phyloP scores from a whole-genome alignment of 2,888 invertebrate genomes.

The Pilophorus perplexus region DNA sequence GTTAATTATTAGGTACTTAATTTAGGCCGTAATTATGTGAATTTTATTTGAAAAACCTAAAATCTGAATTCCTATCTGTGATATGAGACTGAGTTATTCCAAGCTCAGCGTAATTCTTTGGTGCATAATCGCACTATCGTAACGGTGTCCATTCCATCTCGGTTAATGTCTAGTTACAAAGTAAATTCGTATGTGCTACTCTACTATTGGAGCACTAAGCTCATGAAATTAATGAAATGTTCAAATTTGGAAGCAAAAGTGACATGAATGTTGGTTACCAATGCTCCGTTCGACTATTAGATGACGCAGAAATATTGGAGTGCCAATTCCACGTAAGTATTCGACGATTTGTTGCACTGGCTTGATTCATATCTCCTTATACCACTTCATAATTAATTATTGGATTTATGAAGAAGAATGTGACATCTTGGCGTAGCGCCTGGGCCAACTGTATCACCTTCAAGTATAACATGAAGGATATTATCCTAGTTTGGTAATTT shows the following conservation, averaged over 20 bases:
- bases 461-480: too few relatives aligned
- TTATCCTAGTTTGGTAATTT: too few relatives aligned
- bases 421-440: too few relatives aligned
- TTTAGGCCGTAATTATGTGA: too few relatives aligned
- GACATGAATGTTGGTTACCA: conserved; percentile 76
- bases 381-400: too few relatives aligned
- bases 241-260: conserved; percentile 63
- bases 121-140: neutral
- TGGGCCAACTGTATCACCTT: too few relatives aligned
- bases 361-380: too few relatives aligned
- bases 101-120: neutral
- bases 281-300: conserved; percentile 83
- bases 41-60: too few relatives aligned
- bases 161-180: conserved; percentile 31
- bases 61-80: too few relatives aligned
- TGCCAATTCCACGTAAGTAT: conserved; percentile 85
- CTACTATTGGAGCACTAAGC: conserved; percentile 3
- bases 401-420: too few relatives aligned
- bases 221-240: conserved; percentile 51
- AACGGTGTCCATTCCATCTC: conserved; percentile 5
- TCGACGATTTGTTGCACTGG: neutral
- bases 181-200: neutral
- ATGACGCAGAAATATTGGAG: conserved; percentile 87
- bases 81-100: neutral
- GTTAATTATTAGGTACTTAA: too few relatives aligned